Evolutionary conservation across 2,888 invertebrate species (phyloP).

Genomic region (Ormyrus nitidulus): DNA sequence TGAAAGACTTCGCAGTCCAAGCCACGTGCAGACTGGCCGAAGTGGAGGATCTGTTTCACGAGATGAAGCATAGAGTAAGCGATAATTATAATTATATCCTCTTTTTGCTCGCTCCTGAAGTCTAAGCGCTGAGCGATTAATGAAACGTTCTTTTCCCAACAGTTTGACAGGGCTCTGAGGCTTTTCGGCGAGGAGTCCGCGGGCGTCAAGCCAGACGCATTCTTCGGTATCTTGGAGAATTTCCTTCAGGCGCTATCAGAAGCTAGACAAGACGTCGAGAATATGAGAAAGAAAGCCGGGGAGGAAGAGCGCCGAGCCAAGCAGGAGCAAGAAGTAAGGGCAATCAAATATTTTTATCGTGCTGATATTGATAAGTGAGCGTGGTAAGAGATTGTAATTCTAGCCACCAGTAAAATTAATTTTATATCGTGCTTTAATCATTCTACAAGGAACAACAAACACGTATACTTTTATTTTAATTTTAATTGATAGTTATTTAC

Average conservation of each 20-base stretch:
- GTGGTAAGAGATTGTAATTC: no score
- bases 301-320: slow-evolving; percentile 93
- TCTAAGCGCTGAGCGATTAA: background rate
- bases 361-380: no score
- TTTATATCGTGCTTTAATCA: no score
- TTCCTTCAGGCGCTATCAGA: slow-evolving; percentile 90
- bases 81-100: slow-evolving; percentile 6
- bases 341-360: slow-evolving; percentile 9
- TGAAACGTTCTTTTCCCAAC: slow-evolving; percentile 58
- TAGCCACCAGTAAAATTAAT: no score
- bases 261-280: slow-evolving; percentile 92
- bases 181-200: slow-evolving; percentile 93
- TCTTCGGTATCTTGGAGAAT: slow-evolving; percentile 94
- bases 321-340: slow-evolving; percentile 88
- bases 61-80: slow-evolving; percentile 90
- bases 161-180: slow-evolving; percentile 91
- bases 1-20: slow-evolving; percentile 95
- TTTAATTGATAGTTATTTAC: background rate
- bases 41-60: slow-evolving; percentile 93
- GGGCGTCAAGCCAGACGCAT: slow-evolving; percentile 91
- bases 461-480: slow-evolving; percentile 3
- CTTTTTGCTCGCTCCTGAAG: background rate
- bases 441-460: no score
- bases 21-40: slow-evolving; percentile 94
- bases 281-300: slow-evolving; percentile 87